Percentiles rank a stretch among this genome's conserved stretches.
Conservation (phyloP, 2,888 invertebrate species). For the Sinelater perroti region DNA sequence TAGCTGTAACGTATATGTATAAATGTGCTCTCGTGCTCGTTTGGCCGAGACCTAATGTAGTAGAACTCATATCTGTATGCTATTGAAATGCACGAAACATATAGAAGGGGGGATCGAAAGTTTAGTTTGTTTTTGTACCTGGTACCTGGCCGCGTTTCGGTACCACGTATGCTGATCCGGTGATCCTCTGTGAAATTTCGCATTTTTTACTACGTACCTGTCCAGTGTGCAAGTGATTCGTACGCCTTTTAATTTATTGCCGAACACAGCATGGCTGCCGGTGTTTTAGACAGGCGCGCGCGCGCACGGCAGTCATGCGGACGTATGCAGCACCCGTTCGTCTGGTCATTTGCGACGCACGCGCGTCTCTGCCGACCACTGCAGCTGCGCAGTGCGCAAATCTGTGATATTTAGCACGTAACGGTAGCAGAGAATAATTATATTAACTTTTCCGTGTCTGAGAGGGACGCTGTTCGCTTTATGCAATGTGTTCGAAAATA, state of each 20-base stretch:
- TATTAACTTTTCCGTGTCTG: constrained; percentile 58
- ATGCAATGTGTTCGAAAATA: constrained; percentile 42
- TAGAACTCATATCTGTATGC: constrained; percentile 71
- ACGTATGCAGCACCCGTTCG: constrained; percentile 47
- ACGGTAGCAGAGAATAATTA: constrained; percentile 62
- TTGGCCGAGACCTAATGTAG: constrained; percentile 43
- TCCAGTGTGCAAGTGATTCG: constrained; percentile 55
- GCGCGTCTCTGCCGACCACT: constrained; percentile 53
- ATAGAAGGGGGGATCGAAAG: constrained; percentile 76
- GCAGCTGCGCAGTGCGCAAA: constrained; percentile 52
- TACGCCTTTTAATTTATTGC: constrained; percentile 48
- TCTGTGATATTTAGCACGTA: constrained; percentile 62
- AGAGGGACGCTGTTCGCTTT: constrained; percentile 55
- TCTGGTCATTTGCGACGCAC: constrained; percentile 51
- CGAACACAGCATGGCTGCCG: constrained; percentile 55
- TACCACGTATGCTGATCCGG: constrained; percentile 42
- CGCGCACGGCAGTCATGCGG: constrained; percentile 42
- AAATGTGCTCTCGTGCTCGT: constrained; percentile 43
- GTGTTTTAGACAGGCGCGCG: constrained; percentile 43
- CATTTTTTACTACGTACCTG: constrained; percentile 55
- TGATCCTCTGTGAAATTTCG: constrained; percentile 54
- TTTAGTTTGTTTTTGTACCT: constrained; percentile 53
- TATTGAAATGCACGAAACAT: constrained; percentile 90
- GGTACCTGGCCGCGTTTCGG: constrained; percentile 43
- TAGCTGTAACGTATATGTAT: constrained; percentile 47